A percentile compares a stretch with the other conserved stretches of the same genome.
Evolutionary conservation across 1,140 invertebrate species (phyloP).

Genomic region (Drosophila mojavensis): DNA sequence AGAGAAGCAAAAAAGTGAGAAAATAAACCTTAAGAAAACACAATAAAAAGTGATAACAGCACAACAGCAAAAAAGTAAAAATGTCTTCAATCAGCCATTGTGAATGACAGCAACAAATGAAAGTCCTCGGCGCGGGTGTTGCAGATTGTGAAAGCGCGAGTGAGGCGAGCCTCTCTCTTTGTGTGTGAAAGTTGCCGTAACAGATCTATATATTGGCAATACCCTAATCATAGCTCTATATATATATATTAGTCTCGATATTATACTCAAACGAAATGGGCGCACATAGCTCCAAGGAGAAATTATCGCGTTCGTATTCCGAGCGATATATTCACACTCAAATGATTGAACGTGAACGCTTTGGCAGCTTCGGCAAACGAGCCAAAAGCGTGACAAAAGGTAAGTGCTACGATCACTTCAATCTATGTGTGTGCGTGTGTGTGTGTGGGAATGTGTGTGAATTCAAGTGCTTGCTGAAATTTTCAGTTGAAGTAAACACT

Average conservation of each 20-base stretch:
- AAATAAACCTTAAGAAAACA: conserved; percentile 4
- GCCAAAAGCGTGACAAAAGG: conserved; percentile 76
- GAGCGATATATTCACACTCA: conserved; percentile 84
- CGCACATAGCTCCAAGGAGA: conserved; percentile 88
- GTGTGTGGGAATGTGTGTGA: too few relatives aligned
- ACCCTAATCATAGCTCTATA: not conserved
- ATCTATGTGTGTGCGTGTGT: too few relatives aligned
- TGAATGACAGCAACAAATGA: conserved; percentile 62
- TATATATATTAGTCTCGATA: not conserved
- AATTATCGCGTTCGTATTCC: conserved; percentile 86
- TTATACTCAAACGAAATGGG: conserved; percentile 85
- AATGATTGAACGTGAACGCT: conserved; percentile 85
- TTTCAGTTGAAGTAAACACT: not conserved
- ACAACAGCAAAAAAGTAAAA: conserved; percentile 42
- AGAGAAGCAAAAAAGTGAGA: conserved; percentile 25
- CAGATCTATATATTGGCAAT: conserved; percentile 12
- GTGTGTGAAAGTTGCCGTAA: conserved; percentile 62
- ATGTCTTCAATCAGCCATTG: conserved; percentile 69
- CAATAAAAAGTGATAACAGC: conserved; percentile 8
- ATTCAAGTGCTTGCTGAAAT: not conserved
- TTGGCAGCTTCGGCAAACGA: conserved; percentile 86
- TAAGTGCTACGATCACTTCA: conserved; percentile 44
- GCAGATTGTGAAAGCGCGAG: conserved; percentile 9
- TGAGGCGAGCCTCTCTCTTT: conserved; percentile 17
- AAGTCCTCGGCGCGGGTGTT: conserved; percentile 67